Conservation (phyloP, 2,113 vertebrate species). For the Nibea albiflora region DNA sequence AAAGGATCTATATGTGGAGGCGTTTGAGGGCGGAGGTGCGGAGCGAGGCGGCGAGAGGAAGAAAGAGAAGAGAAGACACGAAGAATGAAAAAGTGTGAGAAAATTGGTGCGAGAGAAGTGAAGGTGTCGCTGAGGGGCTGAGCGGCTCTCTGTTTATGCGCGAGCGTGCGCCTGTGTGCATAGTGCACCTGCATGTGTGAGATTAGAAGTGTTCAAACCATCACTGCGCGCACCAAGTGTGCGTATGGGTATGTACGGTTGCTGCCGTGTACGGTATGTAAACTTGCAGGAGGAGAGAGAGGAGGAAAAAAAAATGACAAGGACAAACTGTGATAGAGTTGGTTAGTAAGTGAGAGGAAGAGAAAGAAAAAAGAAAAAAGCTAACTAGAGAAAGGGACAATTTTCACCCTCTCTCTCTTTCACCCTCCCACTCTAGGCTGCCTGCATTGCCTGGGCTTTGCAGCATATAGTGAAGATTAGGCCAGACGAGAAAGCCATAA, state of each 20-base stretch:
- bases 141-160: slow-evolving; percentile 59
- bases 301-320: slow-evolving; percentile 52
- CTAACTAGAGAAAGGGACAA: slow-evolving; percentile 73
- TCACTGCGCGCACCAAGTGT: slow-evolving; percentile 14
- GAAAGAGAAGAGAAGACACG: slow-evolving; percentile 63
- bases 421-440: slow-evolving; percentile 57
- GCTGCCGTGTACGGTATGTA: slow-evolving; percentile 30
- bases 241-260: slow-evolving; percentile 18
- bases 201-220: slow-evolving; percentile 54
- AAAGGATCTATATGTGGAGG: slow-evolving; percentile 76
- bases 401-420: slow-evolving; percentile 59
- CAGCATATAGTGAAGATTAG: slow-evolving; percentile 77
- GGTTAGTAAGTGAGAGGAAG: slow-evolving; percentile 71
- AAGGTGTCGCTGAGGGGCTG: slow-evolving; percentile 72
- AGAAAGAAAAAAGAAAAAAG: slow-evolving; percentile 50
- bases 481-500: slow-evolving; percentile 79
- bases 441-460: slow-evolving; percentile 73
- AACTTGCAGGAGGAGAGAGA: slow-evolving; percentile 37
- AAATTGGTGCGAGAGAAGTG: slow-evolving; percentile 75
- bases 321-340: slow-evolving; percentile 79
- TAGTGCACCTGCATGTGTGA: slow-evolving; percentile 61
- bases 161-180: slow-evolving; percentile 46
- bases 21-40: slow-evolving; percentile 73
- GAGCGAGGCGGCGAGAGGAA: slow-evolving; percentile 68
- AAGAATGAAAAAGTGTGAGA: slow-evolving; percentile 76